Evolutionary conservation across 2,888 invertebrate species (phyloP).

Genomic region (Laothoe populi): DNA sequence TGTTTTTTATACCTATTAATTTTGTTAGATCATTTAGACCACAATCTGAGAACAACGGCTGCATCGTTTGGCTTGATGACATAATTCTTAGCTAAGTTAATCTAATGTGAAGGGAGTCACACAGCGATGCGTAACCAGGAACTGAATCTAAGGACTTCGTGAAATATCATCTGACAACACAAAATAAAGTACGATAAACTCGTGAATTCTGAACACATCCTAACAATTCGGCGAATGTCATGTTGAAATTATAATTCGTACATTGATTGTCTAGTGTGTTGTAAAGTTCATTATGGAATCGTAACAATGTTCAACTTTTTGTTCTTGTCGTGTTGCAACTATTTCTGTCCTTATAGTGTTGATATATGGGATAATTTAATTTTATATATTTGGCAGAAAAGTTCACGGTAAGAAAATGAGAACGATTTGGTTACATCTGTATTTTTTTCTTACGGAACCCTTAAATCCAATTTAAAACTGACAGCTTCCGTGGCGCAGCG

Average conservation of each 20-base stretch:
- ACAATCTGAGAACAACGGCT: too few relatives aligned
- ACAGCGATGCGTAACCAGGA: slow-evolving; percentile 1
- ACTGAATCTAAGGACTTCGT: not conserved
- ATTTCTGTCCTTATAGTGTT: slow-evolving; percentile 4
- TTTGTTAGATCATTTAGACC: too few relatives aligned
- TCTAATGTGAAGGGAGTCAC: not conserved
- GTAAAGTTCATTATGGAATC: slow-evolving; percentile 9
- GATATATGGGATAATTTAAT: too few relatives aligned
- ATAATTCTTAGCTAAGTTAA: not conserved
- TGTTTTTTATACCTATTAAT: too few relatives aligned
- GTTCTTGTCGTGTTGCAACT: not conserved
- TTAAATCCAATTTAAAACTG: too few relatives aligned
- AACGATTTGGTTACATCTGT: too few relatives aligned
- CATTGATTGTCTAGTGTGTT: slow-evolving; percentile 20
- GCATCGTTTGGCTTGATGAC: too few relatives aligned
- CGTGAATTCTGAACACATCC: slow-evolving; percentile 10
- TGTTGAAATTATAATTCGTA: slow-evolving; percentile 16
- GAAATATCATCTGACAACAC: slow-evolving; percentile 7
- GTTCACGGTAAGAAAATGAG: too few relatives aligned
- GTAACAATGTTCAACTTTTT: slow-evolving; percentile 15
- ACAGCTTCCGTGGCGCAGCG: too few relatives aligned
- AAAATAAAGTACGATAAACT: not conserved
- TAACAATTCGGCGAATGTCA: not conserved
- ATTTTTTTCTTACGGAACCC: too few relatives aligned
- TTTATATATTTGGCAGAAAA: too few relatives aligned